Evolutionary conservation across 2,888 invertebrate species (phyloP).

Genomic region (Melangyna quadrimaculata): DNA sequence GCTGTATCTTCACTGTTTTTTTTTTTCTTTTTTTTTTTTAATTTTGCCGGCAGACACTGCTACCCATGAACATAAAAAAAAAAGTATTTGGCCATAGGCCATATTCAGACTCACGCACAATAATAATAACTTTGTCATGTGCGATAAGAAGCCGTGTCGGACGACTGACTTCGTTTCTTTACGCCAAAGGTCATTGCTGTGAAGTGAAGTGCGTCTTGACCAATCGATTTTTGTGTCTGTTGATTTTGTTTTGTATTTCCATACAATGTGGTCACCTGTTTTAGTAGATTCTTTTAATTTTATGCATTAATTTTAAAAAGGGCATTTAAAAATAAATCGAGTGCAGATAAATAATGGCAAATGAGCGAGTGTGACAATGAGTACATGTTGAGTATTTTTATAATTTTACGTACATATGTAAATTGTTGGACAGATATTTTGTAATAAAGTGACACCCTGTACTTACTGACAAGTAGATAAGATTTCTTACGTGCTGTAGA

Average conservation of each 20-base stretch:
- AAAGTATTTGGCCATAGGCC: constrained; percentile 32
- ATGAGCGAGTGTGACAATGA: constrained; percentile 28
- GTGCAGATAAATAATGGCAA: background rate
- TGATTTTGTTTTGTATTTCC: background rate
- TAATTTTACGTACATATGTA: too few relatives aligned
- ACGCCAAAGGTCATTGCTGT: constrained; percentile 59
- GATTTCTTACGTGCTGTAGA: constrained; percentile 1
- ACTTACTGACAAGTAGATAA: constrained; percentile 17
- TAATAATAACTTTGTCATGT: constrained; percentile 6
- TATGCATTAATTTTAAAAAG: constrained; percentile 30
- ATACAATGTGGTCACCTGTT: constrained; percentile 30
- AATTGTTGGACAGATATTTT: background rate
- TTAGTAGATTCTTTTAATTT: constrained; percentile 14
- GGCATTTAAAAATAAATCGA: constrained; percentile 53
- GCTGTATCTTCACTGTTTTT: background rate
- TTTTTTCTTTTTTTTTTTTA: background rate
- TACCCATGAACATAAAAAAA: constrained; percentile 4
- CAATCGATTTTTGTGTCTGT: constrained; percentile 19
- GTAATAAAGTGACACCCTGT: constrained; percentile 36
- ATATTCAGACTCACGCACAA: constrained; percentile 18
- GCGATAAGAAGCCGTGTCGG: background rate
- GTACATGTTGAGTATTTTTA: constrained; percentile 5
- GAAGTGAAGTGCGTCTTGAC: constrained; percentile 39
- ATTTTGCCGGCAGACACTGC: constrained; percentile 14
- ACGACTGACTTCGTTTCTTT: constrained; percentile 12